Percentiles rank a stretch among this genome's conserved stretches.
Conservation (phyloP, 2,888 invertebrate species). For the Stenodema calcarata region DNA sequence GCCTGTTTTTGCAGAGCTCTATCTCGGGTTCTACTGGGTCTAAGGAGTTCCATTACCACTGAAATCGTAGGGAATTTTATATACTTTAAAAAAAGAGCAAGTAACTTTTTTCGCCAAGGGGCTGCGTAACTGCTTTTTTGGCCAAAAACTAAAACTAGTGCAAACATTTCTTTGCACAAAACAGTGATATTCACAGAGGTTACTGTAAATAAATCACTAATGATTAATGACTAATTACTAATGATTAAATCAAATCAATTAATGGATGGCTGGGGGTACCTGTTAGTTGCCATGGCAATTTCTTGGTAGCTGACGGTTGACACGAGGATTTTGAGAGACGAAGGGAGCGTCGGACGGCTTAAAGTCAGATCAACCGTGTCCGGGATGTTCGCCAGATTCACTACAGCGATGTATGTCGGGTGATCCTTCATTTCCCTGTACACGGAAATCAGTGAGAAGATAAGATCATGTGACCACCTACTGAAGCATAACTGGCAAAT, state of each 20-base stretch:
- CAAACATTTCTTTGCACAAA: neutral
- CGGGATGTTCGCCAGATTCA: constrained; percentile 65
- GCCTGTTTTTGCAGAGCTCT: too few species aligned
- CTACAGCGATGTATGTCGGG: constrained; percentile 61
- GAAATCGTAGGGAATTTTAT: too few species aligned
- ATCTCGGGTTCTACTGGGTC: too few species aligned
- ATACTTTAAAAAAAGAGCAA: too few species aligned
- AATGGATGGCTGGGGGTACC: neutral
- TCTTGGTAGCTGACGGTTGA: constrained; percentile 6
- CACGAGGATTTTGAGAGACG: neutral
- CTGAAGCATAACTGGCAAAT: neutral
- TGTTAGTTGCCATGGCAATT: neutral
- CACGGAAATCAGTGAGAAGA: too few species aligned
- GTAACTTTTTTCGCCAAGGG: too few species aligned
- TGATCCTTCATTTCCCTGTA: constrained; percentile 50
- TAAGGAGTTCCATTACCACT: too few species aligned
- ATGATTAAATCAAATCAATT: neutral
- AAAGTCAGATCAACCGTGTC: constrained; percentile 6
- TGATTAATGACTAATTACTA: neutral
- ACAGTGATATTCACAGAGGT: neutral
- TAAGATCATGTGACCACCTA: too few species aligned
- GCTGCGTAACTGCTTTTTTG: too few species aligned
- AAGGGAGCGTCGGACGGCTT: constrained; percentile 6
- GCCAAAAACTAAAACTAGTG: too few species aligned
- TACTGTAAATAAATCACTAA: neutral